phyloP scores from a whole-genome alignment of 2,113 vertebrate genomes.

The Panurus biarmicus region DNA sequence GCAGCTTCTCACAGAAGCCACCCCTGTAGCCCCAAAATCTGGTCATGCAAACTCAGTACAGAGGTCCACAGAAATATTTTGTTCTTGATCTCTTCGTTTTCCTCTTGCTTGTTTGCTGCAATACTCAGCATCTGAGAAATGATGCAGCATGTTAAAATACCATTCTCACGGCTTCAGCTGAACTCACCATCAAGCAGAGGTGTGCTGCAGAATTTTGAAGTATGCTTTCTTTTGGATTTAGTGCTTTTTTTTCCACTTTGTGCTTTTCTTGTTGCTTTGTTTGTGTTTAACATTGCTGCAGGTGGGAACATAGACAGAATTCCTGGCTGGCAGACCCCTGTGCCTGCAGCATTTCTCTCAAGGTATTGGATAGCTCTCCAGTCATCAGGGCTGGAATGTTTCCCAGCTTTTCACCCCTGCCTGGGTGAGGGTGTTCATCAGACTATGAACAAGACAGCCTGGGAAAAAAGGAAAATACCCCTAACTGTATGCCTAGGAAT shows the following conservation, averaged over 20 bases:
- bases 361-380: not conserved
- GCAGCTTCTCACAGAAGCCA: not conserved
- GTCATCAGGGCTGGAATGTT: not conserved
- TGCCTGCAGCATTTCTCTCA: not conserved
- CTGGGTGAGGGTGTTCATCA: not conserved
- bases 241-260: not conserved
- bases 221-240: not conserved
- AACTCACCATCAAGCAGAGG: not conserved
- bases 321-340: not conserved
- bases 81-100: not conserved
- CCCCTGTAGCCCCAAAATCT: not conserved
- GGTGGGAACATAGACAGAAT: not conserved
- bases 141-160: not conserved
- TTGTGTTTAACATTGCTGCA: not conserved
- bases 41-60: not conserved
- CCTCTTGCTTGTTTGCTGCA: not conserved
- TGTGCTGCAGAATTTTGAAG: not conserved
- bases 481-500: not conserved
- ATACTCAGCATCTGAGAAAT: not conserved
- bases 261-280: not conserved
- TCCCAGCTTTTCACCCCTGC: not conserved
- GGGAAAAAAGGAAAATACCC: not conserved
- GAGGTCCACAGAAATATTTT: not conserved
- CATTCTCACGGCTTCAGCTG: not conserved
- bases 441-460: not conserved